phyloP scores from a whole-genome alignment of 2,113 vertebrate genomes.

The Phyllostomus discolor region DNA sequence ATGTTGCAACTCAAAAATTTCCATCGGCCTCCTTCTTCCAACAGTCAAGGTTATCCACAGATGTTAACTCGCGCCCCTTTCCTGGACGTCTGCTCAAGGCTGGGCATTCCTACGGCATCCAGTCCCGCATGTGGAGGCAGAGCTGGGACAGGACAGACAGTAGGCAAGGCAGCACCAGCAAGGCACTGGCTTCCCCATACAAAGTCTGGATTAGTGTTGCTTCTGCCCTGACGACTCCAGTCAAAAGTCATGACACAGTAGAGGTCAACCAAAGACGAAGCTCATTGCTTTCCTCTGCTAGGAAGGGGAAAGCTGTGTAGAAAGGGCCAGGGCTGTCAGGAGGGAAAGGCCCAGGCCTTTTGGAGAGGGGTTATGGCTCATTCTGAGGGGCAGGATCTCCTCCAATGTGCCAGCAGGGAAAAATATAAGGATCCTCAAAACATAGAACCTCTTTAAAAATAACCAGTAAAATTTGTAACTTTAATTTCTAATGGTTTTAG shows the following conservation, averaged over 20 bases:
- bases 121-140: neutral
- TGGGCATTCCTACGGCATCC: neutral
- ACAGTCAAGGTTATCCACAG: neutral
- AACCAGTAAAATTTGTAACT: neutral
- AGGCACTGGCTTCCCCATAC: neutral
- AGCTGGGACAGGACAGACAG: neutral
- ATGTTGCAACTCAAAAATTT: neutral
- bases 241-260: neutral
- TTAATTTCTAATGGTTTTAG: constrained; percentile 1
- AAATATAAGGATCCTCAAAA: neutral
- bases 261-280: neutral
- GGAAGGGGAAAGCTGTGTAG: neutral
- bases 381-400: neutral
- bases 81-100: neutral
- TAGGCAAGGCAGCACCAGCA: rapidly evolving
- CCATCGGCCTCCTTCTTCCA: neutral
- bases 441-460: neutral
- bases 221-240: neutral
- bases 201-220: neutral
- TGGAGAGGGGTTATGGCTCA: neutral
- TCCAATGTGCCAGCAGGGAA: neutral
- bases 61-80: neutral
- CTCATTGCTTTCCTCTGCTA: neutral
- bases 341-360: neutral
- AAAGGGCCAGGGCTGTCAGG: neutral